phyloP scores from a whole-genome alignment of 2,888 invertebrate species.

The Poecilus cupreus region DNA sequence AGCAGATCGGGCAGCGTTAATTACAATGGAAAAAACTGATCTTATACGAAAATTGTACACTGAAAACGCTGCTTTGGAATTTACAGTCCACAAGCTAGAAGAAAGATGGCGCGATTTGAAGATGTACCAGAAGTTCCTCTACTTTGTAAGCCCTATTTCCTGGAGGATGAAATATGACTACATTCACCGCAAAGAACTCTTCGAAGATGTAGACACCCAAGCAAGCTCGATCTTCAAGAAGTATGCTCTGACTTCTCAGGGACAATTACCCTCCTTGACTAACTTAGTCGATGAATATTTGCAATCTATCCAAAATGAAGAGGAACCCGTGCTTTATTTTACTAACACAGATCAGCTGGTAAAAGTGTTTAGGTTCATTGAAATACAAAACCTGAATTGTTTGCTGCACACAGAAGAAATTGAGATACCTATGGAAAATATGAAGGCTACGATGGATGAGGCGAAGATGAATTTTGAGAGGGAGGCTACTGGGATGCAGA shows the following conservation, averaged over 20 bases:
- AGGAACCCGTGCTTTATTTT: slow-evolving; percentile 77
- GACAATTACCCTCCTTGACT: slow-evolving; percentile 67
- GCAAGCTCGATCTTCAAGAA: slow-evolving; percentile 66
- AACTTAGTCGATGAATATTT: slow-evolving; percentile 73
- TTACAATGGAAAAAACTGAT: slow-evolving; percentile 72
- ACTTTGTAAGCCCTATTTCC: slow-evolving; percentile 78
- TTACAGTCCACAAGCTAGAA: slow-evolving; percentile 76
- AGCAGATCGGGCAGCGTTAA: slow-evolving; percentile 73
- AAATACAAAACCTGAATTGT: slow-evolving; percentile 79
- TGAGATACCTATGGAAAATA: slow-evolving; percentile 74
- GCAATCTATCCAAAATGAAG: slow-evolving; percentile 71
- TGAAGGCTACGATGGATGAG: slow-evolving; percentile 72
- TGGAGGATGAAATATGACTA: slow-evolving; percentile 76
- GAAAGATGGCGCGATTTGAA: slow-evolving; percentile 79
- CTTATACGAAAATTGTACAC: slow-evolving; percentile 73
- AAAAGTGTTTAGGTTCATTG: slow-evolving; percentile 77
- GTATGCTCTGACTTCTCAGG: slow-evolving; percentile 64
- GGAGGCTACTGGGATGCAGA: slow-evolving; percentile 71
- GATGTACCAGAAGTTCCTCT: slow-evolving; percentile 82
- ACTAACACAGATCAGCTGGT: slow-evolving; percentile 75
- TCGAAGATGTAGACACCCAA: slow-evolving; percentile 57
- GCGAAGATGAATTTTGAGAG: slow-evolving; percentile 67
- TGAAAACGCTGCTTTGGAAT: slow-evolving; percentile 70
- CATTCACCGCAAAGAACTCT: slow-evolving; percentile 60
- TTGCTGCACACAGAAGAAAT: slow-evolving; percentile 78